phyloP scores from a whole-genome alignment of 2,888 invertebrate species.

The Ectobius pallidus region DNA sequence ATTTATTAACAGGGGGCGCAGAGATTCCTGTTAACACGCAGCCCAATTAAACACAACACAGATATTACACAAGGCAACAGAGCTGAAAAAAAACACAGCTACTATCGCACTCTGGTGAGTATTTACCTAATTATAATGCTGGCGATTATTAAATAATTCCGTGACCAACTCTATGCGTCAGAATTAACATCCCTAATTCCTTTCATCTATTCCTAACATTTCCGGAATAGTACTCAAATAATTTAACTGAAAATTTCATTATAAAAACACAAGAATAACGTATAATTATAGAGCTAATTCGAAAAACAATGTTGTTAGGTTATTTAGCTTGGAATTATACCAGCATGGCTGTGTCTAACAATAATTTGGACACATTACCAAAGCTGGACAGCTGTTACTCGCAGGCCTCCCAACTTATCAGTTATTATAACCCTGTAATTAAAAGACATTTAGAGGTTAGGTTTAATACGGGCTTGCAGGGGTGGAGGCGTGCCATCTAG shows the following conservation, averaged over 20 bases:
- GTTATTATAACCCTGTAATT: not conserved
- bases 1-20: too few relatives aligned
- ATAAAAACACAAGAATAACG: not conserved
- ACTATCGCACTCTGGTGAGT: too few relatives aligned
- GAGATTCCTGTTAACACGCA: too few relatives aligned
- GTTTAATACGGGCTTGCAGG: not conserved
- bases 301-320: not conserved
- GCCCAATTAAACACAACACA: too few relatives aligned
- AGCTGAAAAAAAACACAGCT: too few relatives aligned
- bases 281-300: not conserved
- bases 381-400: not conserved
- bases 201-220: not conserved
- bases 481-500: too few relatives aligned
- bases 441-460: not conserved
- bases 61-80: too few relatives aligned
- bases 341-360: not conserved
- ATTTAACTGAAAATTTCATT: not conserved
- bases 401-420: not conserved
- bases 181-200: not conserved
- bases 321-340: too few relatives aligned
- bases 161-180: not conserved
- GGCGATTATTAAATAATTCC: not conserved
- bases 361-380: not conserved
- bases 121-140: too few relatives aligned
- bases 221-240: not conserved